Evolutionary conservation across 2,888 invertebrate genomes (phyloP), one percentile per base, ranked within the genome.

Genomic region (Cephus rjabovi): DNA sequence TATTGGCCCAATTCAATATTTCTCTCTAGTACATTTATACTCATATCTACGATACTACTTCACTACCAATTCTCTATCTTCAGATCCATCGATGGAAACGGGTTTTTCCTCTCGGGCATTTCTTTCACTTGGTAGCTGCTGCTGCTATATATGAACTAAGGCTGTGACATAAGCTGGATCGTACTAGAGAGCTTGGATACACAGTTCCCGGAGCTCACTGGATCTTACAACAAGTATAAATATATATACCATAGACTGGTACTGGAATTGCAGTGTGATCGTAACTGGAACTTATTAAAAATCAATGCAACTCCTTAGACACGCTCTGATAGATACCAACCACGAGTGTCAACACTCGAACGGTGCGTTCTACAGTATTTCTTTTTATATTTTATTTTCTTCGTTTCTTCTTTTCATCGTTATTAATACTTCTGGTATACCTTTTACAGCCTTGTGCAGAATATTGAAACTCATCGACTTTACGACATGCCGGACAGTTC

Each of bases 311-410:
- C 86, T 87, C 84, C 84, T 86, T 84, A 86, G 89, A 89, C 88
- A 89, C 88, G 89, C 89, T 89, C 89, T 89, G 88, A 89, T 89
- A 89, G 88, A 87, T 34, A 34, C 31, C 34, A 56, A 56, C 56
- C 56, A 56, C 56, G 56, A 56, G 56, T 56, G 56, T 56, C 56
- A 56, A 56, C 56, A 56, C 23, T 56, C 23, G 56, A 23, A 56
- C 23, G 56, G 56, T 56, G 56, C 23, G 56, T 56, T 56, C 23
- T 56, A 6, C 56, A 56, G 56, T 56, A 56, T 56, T 23, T 56
- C 56, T 56, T 23, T 56, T 6, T 23, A 23, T 56, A 56, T 56
- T 56, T 3, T 35, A 35, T 35, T 12, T 35, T 40, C 40, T 23
- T 23, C 56, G 23, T 56, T 56, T 56, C 56, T 56, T 56, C 56